These are phyloP conservation scores for Anguilla anguilla DNA, from an alignment of 2,797 vertebrate species.

Conservation along the genomic window DNA sequence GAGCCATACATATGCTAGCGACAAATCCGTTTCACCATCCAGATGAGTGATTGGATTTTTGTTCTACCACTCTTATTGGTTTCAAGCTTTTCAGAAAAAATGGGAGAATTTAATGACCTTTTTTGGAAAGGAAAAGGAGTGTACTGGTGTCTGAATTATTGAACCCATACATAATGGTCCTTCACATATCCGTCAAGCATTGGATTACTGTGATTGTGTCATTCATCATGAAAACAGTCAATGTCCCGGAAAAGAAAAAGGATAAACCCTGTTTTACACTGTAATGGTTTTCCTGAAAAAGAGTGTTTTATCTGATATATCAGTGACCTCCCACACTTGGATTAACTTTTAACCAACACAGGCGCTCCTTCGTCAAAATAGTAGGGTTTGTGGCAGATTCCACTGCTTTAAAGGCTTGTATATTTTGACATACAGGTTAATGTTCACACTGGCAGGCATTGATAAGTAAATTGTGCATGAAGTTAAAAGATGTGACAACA, in stretches of 20 bases:
- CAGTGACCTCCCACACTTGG: background rate
- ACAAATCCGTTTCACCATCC: constrained; percentile 7
- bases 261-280: background rate
- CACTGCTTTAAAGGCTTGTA: background rate
- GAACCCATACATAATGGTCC: constrained; percentile 18
- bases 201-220: background rate
- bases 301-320: background rate
- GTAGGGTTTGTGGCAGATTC: background rate
- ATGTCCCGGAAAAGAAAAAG: constrained; percentile 1
- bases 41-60: constrained; percentile 2
- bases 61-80: background rate
- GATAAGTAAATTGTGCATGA: background rate
- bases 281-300: background rate
- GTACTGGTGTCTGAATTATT: constrained; percentile 9
- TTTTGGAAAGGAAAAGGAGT: background rate
- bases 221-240: constrained; percentile 17
- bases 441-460: background rate
- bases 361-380: background rate
- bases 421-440: background rate
- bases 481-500: no score
- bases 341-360: background rate
- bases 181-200: background rate
- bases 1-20: background rate
- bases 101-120: background rate
- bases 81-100: constrained; percentile 18